phyloP scores from a whole-genome alignment of 2,797 vertebrate genomes.

The Coranthus polyacanthus region DNA sequence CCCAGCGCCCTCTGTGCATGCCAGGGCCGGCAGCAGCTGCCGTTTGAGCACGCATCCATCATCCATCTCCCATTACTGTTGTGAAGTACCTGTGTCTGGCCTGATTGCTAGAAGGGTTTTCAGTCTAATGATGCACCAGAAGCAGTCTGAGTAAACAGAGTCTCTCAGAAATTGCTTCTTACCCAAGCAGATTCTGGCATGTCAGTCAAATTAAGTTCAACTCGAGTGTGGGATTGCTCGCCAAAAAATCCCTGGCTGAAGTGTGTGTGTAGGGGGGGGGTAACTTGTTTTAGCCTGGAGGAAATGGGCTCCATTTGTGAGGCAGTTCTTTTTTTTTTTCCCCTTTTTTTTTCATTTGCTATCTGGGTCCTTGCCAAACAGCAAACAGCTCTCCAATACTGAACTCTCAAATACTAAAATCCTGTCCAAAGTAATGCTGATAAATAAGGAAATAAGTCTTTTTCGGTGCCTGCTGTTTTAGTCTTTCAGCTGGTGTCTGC shows the following conservation, averaged over 20 bases:
- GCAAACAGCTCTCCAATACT: conserved; percentile 4
- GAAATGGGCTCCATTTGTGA: conserved; percentile 13
- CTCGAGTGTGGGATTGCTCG: background rate
- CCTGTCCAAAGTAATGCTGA: conserved; percentile 4
- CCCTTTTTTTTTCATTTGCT: background rate
- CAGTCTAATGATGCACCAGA: conserved; percentile 13
- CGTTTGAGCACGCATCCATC: conserved; percentile 22
- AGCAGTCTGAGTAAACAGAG: background rate
- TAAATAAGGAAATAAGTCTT: conserved; percentile 14
- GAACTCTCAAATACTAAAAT: conserved; percentile 2
- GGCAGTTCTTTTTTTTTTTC: too few relatives aligned
- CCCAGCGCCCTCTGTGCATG: background rate
- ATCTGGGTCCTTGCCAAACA: conserved; percentile 6
- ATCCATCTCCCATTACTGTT: conserved; percentile 20
- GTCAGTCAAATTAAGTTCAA: conserved; percentile 1
- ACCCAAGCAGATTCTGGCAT: background rate
- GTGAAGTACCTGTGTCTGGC: conserved; percentile 1
- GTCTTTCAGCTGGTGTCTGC: background rate
- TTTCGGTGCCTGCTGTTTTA: background rate
- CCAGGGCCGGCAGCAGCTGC: background rate
- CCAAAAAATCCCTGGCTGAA: background rate
- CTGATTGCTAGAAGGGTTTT: conserved; percentile 10
- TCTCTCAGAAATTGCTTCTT: background rate
- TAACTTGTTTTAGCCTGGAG: background rate
- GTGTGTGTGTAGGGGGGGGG: background rate